Evolutionary conservation across 2,888 invertebrate genomes (phyloP).

Genomic region (Dasysyrphus albostriatus): DNA sequence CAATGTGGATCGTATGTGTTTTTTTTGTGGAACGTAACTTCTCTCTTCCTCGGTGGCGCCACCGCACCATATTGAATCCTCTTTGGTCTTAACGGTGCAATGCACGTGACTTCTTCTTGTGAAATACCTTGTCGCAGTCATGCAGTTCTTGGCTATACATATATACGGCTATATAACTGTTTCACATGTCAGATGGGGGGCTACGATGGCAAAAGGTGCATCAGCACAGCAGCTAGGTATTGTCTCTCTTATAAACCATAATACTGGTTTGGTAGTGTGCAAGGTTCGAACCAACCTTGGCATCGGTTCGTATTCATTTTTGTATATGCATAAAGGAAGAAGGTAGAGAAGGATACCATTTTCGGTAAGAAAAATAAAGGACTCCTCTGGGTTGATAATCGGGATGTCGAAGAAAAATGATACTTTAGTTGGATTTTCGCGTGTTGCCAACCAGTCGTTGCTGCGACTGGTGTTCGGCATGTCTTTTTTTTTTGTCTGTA

Average conservation of each 20-base stretch:
- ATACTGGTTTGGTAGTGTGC: slow-evolving; percentile 50
- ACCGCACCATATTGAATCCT: slow-evolving; percentile 10
- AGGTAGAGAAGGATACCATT: slow-evolving; percentile 16
- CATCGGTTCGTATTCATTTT: slow-evolving; percentile 16
- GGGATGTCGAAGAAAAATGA: slow-evolving; percentile 40
- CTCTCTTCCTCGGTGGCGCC: neutral
- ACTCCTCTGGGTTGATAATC: slow-evolving; percentile 9
- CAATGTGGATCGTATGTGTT: neutral
- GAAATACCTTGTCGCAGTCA: slow-evolving; percentile 22
- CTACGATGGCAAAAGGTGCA: neutral
- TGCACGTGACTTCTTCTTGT: slow-evolving; percentile 64
- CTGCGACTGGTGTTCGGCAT: neutral
- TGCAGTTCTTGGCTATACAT: neutral
- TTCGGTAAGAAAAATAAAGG: slow-evolving; percentile 41
- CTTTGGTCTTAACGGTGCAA: slow-evolving; percentile 15
- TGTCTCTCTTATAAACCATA: neutral
- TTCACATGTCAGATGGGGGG: slow-evolving; percentile 2
- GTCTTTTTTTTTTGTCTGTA: neutral
- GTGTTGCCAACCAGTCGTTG: slow-evolving; percentile 42
- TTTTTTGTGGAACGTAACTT: slow-evolving; percentile 47
- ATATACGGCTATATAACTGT: neutral
- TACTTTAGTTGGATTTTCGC: slow-evolving; percentile 45
- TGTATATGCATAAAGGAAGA: slow-evolving; percentile 1
- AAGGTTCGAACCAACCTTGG: slow-evolving; percentile 62
- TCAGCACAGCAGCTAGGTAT: slow-evolving; percentile 36